phyloP scores from a whole-genome alignment of 2,113 vertebrate genomes.

The Nibea coibor region DNA sequence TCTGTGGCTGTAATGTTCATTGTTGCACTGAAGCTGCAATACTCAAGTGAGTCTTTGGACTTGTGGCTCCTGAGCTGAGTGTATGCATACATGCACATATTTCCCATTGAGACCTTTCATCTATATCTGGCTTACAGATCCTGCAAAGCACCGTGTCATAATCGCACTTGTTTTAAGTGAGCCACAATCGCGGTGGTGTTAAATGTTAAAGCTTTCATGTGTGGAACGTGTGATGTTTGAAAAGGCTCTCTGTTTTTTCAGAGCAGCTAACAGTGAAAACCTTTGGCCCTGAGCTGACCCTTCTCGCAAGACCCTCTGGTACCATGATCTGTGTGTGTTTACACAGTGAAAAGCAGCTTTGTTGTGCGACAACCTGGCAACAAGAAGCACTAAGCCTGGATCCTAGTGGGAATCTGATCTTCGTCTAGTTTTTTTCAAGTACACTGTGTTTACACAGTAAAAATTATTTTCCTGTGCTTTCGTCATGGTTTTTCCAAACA shows the following conservation, averaged over 20 bases:
- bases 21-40: not conserved
- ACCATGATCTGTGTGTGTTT: slow-evolving; percentile 19
- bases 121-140: slow-evolving; percentile 1
- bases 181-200: not conserved
- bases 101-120: slow-evolving; percentile 6
- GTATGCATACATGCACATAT: not conserved
- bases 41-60: not conserved
- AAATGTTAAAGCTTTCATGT: slow-evolving; percentile 9
- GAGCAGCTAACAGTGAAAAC: not conserved
- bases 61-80: not conserved
- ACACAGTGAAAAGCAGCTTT: slow-evolving; percentile 42
- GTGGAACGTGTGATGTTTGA: not conserved
- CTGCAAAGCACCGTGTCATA: not conserved
- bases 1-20: not conserved
- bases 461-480: not conserved
- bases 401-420: not conserved
- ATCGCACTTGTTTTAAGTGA: slow-evolving; percentile 20
- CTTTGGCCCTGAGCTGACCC: slow-evolving; percentile 5
- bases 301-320: not conserved
- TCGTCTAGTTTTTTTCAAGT: not conserved
- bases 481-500: not conserved
- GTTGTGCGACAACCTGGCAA: slow-evolving; percentile 19
- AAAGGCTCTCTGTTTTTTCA: not conserved
- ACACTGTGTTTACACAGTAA: not conserved
- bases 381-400: slow-evolving; percentile 2